A percentile compares a stretch with the other conserved stretches of the same genome.
These are phyloP conservation scores for Pipistrellus nathusii DNA, from an alignment of 2,797 vertebrate genomes.

Conservation along the genomic window DNA sequence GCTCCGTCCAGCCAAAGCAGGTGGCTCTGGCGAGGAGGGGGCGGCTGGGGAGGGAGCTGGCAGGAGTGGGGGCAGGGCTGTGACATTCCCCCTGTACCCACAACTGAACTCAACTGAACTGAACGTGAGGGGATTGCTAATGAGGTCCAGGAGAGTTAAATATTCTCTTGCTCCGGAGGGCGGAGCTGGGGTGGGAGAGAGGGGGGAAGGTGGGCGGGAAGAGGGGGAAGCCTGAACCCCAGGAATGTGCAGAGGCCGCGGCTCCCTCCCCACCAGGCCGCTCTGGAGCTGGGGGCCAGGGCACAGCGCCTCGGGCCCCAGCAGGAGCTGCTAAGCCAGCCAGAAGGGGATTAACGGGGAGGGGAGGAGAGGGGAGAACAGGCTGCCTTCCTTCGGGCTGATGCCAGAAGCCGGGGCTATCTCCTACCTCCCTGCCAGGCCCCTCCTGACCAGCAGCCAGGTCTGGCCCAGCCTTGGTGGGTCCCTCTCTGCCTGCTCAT, in stretches of 20 bases:
- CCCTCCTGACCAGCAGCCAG: slow-evolving; percentile 35
- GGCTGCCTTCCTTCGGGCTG: slow-evolving; percentile 51
- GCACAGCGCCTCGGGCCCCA: slow-evolving; percentile 37
- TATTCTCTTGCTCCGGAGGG: slow-evolving; percentile 74
- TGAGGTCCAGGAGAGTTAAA: slow-evolving; percentile 80
- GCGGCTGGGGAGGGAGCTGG: background rate
- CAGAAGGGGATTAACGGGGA: slow-evolving; percentile 71
- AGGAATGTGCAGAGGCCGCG: slow-evolving; percentile 66
- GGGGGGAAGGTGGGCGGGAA: background rate
- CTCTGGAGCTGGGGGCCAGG: slow-evolving; percentile 24
- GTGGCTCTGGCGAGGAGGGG: slow-evolving; percentile 18
- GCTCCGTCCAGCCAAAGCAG: background rate
- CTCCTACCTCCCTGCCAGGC: slow-evolving; percentile 42
- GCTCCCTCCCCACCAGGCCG: background rate
- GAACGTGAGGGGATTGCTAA: slow-evolving; percentile 82
- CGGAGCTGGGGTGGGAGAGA: background rate
- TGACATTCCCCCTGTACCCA: slow-evolving; percentile 75
- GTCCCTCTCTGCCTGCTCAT: background rate
- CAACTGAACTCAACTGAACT: background rate
- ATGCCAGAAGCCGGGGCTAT: background rate
- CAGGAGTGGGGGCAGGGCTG: background rate
- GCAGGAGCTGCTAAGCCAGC: slow-evolving; percentile 69
- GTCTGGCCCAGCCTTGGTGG: background rate
- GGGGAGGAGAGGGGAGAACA: background rate
- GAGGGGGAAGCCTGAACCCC: slow-evolving; percentile 53